Base-by-base conservation (phyloP, 2,113 vertebrate species). In the Chiloscyllium plagiosum region DNA sequence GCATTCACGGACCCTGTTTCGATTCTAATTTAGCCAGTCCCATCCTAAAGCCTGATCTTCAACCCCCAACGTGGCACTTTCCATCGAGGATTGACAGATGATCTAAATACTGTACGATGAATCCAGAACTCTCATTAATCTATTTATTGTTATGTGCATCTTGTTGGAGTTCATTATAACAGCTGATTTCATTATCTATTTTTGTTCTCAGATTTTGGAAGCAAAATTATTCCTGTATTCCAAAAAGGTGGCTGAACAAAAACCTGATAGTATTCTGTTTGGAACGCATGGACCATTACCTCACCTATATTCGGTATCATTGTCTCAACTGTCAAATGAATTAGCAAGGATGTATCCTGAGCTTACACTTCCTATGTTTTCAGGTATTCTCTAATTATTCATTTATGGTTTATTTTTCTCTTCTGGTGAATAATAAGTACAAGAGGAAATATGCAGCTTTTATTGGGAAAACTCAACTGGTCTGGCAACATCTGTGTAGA, bases 321-420 rank as follows among this genome's bases (percentile, higher is more conserved):
- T 99, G 17, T 97, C 98, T 8, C 98, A 98, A 96, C 98, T 99
- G 96, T 99, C 99, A 0, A 98, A 97, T 83, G 99, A 99, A 96
- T 98, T 99, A 96, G 98, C 99, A 97, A 98, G 98, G 97, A 99
- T 99, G 99, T 99, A 99, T 96, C 99, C 99, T 0, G 99, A 99
- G 97, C 99, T 99, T 97, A 99, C 99, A 0, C 98, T 99, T 96
- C 99, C 99, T 0, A 98, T 99, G 94, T 99, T 99, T 97, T 99
- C 99, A 98, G 99, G 99, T 99, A 98, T 42, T 76, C 96, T 61
- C 66, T 65, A 37, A 56, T 33, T 7, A 22, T 20, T 87, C 50
- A 61, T 90, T 90, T 61, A 65, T 17, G 17, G 6, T 17, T 42
- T 47, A 83, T 83, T 83, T 83, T 42, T 83, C 76, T 80, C 13